Percentiles rank a stretch among this genome's conserved stretches.
phyloP scores from a whole-genome alignment of 2,113 vertebrate genomes.

The Plecotus auritus region DNA sequence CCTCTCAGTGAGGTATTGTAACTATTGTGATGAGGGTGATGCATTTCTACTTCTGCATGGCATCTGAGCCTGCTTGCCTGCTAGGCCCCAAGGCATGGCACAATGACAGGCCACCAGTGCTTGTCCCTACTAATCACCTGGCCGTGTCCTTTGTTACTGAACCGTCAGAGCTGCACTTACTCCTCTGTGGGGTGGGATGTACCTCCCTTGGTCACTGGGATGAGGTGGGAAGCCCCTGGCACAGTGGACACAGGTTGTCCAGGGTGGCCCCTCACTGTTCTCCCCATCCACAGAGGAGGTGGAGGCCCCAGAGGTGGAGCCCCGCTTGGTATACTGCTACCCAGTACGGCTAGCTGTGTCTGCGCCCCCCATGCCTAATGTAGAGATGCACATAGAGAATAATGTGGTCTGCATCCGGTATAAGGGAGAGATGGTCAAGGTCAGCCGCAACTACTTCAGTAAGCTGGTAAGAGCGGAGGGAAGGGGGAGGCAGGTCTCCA shows the following conservation, averaged over 20 bases:
- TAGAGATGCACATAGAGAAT: slow-evolving; percentile 96
- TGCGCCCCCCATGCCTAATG: slow-evolving; percentile 87
- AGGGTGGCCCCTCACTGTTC: not conserved
- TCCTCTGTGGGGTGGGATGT: not conserved
- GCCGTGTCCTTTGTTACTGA: not conserved
- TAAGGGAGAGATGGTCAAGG: slow-evolving; percentile 96
- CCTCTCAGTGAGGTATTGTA: too few relatives aligned
- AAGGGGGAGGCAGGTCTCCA: not conserved
- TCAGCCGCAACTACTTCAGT: slow-evolving; percentile 96
- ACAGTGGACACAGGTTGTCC: not conserved
- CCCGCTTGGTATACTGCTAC: slow-evolving; percentile 94
- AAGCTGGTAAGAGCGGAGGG: slow-evolving; percentile 88
- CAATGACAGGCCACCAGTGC: not conserved
- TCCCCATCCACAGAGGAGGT: slow-evolving; percentile 74
- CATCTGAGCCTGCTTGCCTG: not conserved
- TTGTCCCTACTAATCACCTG: not conserved
- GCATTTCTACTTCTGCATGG: not conserved
- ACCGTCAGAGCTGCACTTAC: not conserved
- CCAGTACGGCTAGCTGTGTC: slow-evolving; percentile 88
- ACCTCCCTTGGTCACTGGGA: not conserved
- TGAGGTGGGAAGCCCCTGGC: not conserved
- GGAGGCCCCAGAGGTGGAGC: slow-evolving; percentile 83
- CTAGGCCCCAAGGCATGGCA: not conserved
- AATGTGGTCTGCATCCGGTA: slow-evolving; percentile 93
- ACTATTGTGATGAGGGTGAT: not conserved